A percentile compares a stretch with the other conserved stretches of the same genome.
These are phyloP conservation scores for Onychostruthus taczanowskii DNA, from an alignment of 2,113 vertebrate genomes.

Conservation along the genomic window DNA sequence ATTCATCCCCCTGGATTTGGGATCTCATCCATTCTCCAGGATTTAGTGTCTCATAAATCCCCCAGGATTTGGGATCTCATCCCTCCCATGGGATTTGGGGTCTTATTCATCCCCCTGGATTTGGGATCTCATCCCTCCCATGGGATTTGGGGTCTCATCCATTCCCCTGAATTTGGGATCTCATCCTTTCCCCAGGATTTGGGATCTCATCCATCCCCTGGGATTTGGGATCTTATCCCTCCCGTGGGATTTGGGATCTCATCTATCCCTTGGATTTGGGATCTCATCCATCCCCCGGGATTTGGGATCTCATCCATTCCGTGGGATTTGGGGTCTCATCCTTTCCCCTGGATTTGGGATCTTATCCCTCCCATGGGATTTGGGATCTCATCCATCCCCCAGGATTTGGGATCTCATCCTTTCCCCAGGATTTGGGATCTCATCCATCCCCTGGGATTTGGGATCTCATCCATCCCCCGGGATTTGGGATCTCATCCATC, in stretches of 20 bases:
- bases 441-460: too few species aligned
- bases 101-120: background rate
- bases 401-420: background rate
- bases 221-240: background rate
- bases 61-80: accelerated
- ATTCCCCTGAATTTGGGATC: background rate
- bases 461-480: background rate
- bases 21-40: background rate
- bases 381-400: background rate
- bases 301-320: too few species aligned
- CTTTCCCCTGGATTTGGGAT: background rate
- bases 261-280: background rate
- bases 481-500: background rate
- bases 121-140: background rate
- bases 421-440: accelerated
- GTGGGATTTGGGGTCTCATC: background rate
- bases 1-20: too few species aligned
- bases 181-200: too few species aligned
- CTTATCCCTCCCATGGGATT: too few species aligned
- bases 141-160: too few species aligned
- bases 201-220: background rate
- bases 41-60: background rate
- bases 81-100: too few species aligned
- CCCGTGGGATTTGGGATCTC: background rate
- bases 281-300: background rate